These are phyloP conservation scores for Drosophila watanabei DNA, from an alignment of 1,140 invertebrate genomes.

Conservation along the genomic window DNA sequence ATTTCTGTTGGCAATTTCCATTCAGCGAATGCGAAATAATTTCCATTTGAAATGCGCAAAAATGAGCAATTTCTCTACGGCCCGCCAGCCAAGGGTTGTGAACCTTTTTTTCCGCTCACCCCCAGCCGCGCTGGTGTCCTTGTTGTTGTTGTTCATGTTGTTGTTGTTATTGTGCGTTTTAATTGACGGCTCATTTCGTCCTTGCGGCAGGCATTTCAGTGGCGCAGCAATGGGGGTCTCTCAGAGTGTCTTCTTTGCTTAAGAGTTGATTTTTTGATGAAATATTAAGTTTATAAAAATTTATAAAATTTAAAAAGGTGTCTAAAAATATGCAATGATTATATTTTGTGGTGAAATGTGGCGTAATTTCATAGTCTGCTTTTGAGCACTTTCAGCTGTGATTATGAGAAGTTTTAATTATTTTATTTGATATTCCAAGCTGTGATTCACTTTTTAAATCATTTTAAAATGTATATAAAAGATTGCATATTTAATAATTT, in stretches of 20 bases:
- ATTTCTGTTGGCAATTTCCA: constrained; percentile 20
- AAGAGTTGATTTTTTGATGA: too few relatives aligned
- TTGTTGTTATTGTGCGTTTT: constrained; percentile 60
- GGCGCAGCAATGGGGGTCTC: neutral
- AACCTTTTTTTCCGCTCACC: neutral
- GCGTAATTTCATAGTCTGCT: neutral
- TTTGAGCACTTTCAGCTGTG: too few relatives aligned
- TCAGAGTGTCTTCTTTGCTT: neutral
- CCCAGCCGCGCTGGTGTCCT: neutral
- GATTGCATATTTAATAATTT: too few relatives aligned
- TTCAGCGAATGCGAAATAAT: constrained; percentile 48
- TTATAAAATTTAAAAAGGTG: neutral
- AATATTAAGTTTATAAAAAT: neutral
- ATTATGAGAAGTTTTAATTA: too few relatives aligned
- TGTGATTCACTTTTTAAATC: neutral
- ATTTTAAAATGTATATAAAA: neutral
- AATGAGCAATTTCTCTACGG: constrained; percentile 71
- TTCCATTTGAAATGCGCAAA: constrained; percentile 75
- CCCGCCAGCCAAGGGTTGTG: neutral
- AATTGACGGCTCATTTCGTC: constrained; percentile 75
- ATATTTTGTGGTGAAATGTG: neutral
- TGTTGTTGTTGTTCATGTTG: constrained; percentile 9
- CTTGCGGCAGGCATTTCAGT: constrained; percentile 24
- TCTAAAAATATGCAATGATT: too few relatives aligned
- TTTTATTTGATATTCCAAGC: neutral